These are phyloP conservation scores for Palythoa heliodiscus DNA, from an alignment of 92 coral and sea anemone genomes.

Conservation along the genomic window DNA sequence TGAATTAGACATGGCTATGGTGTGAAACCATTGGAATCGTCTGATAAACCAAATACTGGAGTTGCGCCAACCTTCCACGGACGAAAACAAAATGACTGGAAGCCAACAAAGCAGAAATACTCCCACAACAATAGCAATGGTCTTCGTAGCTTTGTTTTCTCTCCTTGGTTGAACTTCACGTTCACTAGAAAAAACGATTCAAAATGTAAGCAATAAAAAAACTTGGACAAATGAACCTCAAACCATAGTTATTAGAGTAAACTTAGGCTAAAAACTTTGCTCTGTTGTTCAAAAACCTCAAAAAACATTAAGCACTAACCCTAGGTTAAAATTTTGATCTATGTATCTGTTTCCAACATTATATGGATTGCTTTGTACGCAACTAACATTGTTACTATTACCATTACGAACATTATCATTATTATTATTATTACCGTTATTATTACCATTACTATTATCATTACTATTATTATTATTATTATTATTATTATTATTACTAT, in stretches of 20 bases:
- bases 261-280: background rate
- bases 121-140: constrained; percentile 57
- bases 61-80: constrained; percentile 2
- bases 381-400: no score
- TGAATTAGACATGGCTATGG: constrained; percentile 56
- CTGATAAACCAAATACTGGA: constrained; percentile 35
- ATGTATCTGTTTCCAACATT: no score
- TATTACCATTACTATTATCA: no score
- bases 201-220: no score
- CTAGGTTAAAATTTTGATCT: background rate
- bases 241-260: background rate
- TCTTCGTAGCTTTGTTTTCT: constrained; percentile 56
- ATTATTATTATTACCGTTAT: no score
- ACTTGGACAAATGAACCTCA: no score
- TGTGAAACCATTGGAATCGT: constrained; percentile 42
- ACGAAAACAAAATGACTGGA: constrained; percentile 34
- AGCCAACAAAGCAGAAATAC: constrained; percentile 50
- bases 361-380: no score
- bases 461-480: no score
- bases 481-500: no score
- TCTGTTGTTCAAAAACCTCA: background rate
- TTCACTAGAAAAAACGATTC: background rate
- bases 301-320: background rate
- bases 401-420: no score
- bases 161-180: background rate